A percentile compares a stretch with the other conserved stretches of the same genome.
phyloP scores from a whole-genome alignment of 2,113 vertebrate genomes.

The Cyprinodon variegatus region DNA sequence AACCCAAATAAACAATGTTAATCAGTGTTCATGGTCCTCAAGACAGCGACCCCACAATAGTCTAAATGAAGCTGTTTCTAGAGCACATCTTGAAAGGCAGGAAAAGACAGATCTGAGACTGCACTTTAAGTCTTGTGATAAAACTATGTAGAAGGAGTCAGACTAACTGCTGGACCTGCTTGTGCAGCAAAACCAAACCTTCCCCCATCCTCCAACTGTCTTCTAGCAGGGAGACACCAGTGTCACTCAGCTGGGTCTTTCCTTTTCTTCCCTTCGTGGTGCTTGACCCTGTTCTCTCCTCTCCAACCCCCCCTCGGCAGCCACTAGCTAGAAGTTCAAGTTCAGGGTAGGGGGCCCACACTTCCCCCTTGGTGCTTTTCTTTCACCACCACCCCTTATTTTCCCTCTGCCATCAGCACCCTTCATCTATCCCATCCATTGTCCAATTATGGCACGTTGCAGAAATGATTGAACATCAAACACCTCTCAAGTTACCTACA shows the following conservation, averaged over 20 bases:
- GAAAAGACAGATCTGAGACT: neutral
- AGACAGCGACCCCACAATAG: neutral
- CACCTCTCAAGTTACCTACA: slow-evolving; percentile 12
- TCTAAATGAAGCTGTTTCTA: neutral
- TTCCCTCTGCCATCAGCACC: slow-evolving; percentile 15
- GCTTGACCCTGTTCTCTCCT: slow-evolving; percentile 56
- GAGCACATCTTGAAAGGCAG: neutral
- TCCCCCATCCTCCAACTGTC: slow-evolving; percentile 28
- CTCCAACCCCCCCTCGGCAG: slow-evolving; percentile 52
- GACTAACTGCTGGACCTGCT: slow-evolving; percentile 18
- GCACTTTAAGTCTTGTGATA: neutral
- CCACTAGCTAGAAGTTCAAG: slow-evolving; percentile 73
- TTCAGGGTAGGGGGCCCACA: slow-evolving; percentile 70
- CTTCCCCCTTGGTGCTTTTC: slow-evolving; percentile 29
- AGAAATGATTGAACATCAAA: slow-evolving; percentile 35
- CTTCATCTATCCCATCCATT: slow-evolving; percentile 8
- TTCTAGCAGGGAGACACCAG: slow-evolving; percentile 28
- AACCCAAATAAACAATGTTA: neutral
- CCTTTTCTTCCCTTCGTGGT: slow-evolving; percentile 28
- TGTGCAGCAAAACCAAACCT: slow-evolving; percentile 23
- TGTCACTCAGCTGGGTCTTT: slow-evolving; percentile 54
- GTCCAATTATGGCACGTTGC: slow-evolving; percentile 15
- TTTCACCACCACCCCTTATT: slow-evolving; percentile 9
- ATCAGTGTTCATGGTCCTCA: neutral
- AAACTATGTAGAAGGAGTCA: neutral